phyloP scores from a whole-genome alignment of 23 tunicate genomes.

The Corella eumyota region DNA sequence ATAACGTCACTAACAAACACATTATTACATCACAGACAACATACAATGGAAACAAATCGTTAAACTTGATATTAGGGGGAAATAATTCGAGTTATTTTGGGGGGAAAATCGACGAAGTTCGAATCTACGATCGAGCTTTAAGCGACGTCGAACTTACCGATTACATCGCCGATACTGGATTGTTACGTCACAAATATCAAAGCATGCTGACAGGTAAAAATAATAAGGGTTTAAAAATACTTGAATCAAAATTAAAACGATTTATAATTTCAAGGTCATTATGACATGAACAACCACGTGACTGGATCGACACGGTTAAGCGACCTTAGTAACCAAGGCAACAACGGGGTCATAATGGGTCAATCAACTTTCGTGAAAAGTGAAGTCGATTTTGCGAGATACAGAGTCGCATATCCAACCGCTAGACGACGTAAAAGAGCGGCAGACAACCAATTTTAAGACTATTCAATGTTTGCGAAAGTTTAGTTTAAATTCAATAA shows the following conservation, averaged over 20 bases:
- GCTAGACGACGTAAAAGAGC: too few relatives aligned
- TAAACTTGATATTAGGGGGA: too few relatives aligned
- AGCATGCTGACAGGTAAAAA: constrained; percentile 5
- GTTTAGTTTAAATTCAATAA: too few relatives aligned
- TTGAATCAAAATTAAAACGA: not conserved
- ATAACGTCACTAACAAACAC: too few relatives aligned
- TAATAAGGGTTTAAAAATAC: too few relatives aligned
- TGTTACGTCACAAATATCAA: constrained; percentile 14
- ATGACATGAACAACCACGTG: constrained; percentile 16
- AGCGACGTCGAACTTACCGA: constrained; percentile 3
- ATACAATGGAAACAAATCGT: too few relatives aligned
- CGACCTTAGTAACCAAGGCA: constrained; percentile 9
- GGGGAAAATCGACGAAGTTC: constrained; percentile 14
- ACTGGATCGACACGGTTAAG: not conserved
- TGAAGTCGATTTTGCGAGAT: constrained; percentile 7
- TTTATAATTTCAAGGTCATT: not conserved
- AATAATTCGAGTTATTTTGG: too few relatives aligned
- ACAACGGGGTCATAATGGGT: constrained; percentile 9
- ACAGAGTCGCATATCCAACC: too few relatives aligned
- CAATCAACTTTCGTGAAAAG: constrained; percentile 7
- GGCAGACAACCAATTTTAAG: too few relatives aligned
- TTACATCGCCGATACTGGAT: constrained; percentile 6
- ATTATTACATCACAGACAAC: too few relatives aligned
- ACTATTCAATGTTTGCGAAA: too few relatives aligned
- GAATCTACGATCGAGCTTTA: constrained; percentile 12